Base-by-base conservation (phyloP, 1,140 invertebrate species). In the Nymphalis io region DNA sequence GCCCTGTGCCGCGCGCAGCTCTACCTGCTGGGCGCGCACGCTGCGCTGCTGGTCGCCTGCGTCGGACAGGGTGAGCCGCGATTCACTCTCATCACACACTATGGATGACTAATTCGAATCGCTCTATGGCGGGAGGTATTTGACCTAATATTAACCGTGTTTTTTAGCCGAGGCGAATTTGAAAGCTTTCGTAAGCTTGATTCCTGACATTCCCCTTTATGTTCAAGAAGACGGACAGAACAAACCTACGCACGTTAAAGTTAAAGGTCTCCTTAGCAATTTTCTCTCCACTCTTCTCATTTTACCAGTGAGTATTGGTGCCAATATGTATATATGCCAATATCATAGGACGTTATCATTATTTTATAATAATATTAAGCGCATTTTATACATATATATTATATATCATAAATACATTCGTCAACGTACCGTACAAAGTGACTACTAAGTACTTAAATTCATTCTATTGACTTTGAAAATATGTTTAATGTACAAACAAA, bases 11-110 rank as follows among this genome's bases (percentile, higher is more conserved):
- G 96, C 78, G 93, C 98, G 63, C 95, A 97, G 78, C 93, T 99
- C 16, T 98, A 98, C 92, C 92, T 99, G 57, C 90, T 97, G 5
- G 96, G 96, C 15, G 97, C 97, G 33, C 96, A 98, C 91, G 95
- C 98, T 48, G 97, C 98, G 23, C 91, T 99, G 60, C 93, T 96
- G 21, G 98, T 98, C 93, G 94, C 97, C 72, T 99, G 98, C 85
- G 92, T 98, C 55, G 97, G 97, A 44, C 98, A 99, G 95, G 97
- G 97, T 97, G 80, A 51, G 58, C 3, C 15, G 27, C 27, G 5
- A n/a, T n/a, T n/a, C n/a, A n/a, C n/a, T n/a, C n/a, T n/a, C n/a
- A n/a, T n/a, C n/a, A n/a, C n/a, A n/a, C n/a, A n/a, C n/a, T n/a
- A n/a, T n/a, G n/a, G n/a, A n/a, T n/a, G n/a, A n/a, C n/a, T n/a